phyloP scores from a whole-genome alignment of 2,797 vertebrate species.

The Macroramphosus scolopax region DNA sequence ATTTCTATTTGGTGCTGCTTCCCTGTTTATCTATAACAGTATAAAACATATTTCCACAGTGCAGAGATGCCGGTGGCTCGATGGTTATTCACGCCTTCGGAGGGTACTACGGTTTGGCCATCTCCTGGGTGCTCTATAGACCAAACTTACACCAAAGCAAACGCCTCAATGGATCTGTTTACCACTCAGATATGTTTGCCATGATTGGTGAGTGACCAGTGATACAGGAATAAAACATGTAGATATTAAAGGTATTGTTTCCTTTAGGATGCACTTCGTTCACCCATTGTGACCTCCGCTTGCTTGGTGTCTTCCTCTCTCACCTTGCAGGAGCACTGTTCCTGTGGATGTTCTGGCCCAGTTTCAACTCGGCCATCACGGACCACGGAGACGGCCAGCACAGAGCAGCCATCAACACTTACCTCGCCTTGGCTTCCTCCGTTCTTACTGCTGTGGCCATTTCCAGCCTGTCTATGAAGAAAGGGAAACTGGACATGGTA shows the following conservation, averaged over 20 bases:
- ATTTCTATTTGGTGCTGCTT: too few species aligned
- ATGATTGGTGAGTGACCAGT: constrained; percentile 88
- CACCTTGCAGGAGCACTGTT: constrained; percentile 85
- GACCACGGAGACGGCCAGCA: constrained; percentile 89
- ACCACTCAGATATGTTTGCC: constrained; percentile 91
- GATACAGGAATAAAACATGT: too few species aligned
- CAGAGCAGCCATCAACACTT: constrained; percentile 91
- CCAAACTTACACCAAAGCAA: constrained; percentile 85
- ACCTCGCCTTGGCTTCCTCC: constrained; percentile 83
- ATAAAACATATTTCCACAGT: constrained; percentile 57
- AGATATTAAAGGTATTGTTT: too few species aligned
- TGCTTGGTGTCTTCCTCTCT: background rate
- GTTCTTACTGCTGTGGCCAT: constrained; percentile 88
- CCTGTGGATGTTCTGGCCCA: constrained; percentile 99
- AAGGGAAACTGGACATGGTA: constrained; percentile 95
- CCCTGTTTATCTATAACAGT: too few species aligned
- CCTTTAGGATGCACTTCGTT: too few species aligned
- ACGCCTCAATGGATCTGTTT: constrained; percentile 80
- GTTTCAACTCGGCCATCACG: constrained; percentile 92
- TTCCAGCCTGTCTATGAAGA: constrained; percentile 87
- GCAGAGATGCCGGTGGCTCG: constrained; percentile 90
- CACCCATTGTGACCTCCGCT: too few species aligned
- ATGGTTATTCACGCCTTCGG: constrained; percentile 96
- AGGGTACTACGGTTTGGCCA: constrained; percentile 90
- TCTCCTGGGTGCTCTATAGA: constrained; percentile 90